A percentile compares a stretch with the other conserved stretches of the same genome.
phyloP scores from a whole-genome alignment of 2,797 vertebrate species.

The Sebastes paucispinis region DNA sequence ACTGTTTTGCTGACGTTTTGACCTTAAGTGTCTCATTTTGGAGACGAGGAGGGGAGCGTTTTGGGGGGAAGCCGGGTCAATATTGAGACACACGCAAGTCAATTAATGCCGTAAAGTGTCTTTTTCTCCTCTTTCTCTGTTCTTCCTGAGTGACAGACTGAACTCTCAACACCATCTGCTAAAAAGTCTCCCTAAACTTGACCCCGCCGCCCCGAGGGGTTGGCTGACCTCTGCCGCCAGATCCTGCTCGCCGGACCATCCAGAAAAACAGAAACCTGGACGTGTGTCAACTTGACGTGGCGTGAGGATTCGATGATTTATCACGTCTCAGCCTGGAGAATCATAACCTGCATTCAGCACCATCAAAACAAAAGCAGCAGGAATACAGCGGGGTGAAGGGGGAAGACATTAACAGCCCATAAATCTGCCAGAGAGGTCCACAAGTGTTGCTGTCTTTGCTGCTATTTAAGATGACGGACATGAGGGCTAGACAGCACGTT shows the following conservation, averaged over 20 bases:
- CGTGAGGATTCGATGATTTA: constrained; percentile 37
- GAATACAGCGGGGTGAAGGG: constrained; percentile 39
- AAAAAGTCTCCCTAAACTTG: constrained; percentile 78
- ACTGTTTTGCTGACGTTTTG: constrained; percentile 71
- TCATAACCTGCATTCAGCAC: constrained; percentile 50
- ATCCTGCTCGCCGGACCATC: constrained; percentile 22
- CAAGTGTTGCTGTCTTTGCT: constrained; percentile 66
- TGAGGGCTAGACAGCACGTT: constrained; percentile 63
- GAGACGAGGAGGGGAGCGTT: constrained; percentile 42
- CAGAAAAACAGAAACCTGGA: constrained; percentile 21
- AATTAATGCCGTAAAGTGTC: constrained; percentile 72
- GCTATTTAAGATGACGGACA: constrained; percentile 71
- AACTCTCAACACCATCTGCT: constrained; percentile 80
- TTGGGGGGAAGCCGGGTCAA: constrained; percentile 52
- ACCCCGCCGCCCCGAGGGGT: constrained; percentile 64
- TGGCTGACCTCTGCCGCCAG: constrained; percentile 53
- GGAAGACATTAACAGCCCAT: constrained; percentile 63
- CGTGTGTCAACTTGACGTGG: constrained; percentile 49
- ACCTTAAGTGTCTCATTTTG: constrained; percentile 74
- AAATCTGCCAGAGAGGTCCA: constrained; percentile 65
- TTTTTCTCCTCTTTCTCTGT: constrained; percentile 65
- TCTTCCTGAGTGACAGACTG: constrained; percentile 72
- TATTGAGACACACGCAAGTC: constrained; percentile 63
- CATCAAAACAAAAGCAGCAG: constrained; percentile 61
- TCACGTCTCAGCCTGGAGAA: constrained; percentile 37